Conservation (phyloP, 2,113 vertebrate species). For the Stegastes partitus region DNA sequence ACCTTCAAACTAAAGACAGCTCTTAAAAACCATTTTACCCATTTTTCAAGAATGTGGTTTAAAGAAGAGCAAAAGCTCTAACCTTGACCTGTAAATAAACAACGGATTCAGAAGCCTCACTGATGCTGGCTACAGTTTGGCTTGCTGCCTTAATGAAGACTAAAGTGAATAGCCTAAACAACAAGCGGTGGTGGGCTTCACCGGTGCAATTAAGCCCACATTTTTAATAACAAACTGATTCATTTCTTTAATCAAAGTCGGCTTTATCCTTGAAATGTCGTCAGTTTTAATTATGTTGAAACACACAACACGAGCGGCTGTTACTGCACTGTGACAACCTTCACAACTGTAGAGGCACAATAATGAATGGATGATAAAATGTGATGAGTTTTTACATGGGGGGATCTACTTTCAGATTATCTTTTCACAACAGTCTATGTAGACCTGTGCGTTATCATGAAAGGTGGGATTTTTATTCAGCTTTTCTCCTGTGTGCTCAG, state of each 20-base stretch:
- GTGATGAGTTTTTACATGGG: slow-evolving; percentile 32
- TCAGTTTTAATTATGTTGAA: slow-evolving; percentile 60
- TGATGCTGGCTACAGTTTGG: slow-evolving; percentile 35
- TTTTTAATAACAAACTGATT: slow-evolving; percentile 72
- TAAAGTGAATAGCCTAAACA: slow-evolving; percentile 64
- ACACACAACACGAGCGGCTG: slow-evolving; percentile 20
- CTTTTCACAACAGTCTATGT: slow-evolving; percentile 18
- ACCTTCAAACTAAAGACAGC: slow-evolving; percentile 9
- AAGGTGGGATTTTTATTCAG: slow-evolving; percentile 26
- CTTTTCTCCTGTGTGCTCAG: slow-evolving; percentile 22
- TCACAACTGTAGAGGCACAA: slow-evolving; percentile 17
- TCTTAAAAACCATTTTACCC: slow-evolving; percentile 19
- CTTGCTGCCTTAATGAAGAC: slow-evolving; percentile 60
- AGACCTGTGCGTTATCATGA: slow-evolving; percentile 30
- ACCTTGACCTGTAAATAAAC: slow-evolving; percentile 56
- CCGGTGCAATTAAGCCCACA: slow-evolving; percentile 48
- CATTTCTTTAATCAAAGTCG: slow-evolving; percentile 69
- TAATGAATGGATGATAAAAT: slow-evolving; percentile 55
- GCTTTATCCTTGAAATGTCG: slow-evolving; percentile 64
- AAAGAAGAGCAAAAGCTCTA: slow-evolving; percentile 20
- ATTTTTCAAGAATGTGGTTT: slow-evolving; percentile 40
- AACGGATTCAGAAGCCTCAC: slow-evolving; percentile 21
- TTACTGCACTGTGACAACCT: slow-evolving; percentile 37
- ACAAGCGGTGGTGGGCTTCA: slow-evolving; percentile 53
- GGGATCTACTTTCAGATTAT: slow-evolving; percentile 29